Conservation (phyloP, 2,797 vertebrate species). For the Tiaroga cobitis region DNA sequence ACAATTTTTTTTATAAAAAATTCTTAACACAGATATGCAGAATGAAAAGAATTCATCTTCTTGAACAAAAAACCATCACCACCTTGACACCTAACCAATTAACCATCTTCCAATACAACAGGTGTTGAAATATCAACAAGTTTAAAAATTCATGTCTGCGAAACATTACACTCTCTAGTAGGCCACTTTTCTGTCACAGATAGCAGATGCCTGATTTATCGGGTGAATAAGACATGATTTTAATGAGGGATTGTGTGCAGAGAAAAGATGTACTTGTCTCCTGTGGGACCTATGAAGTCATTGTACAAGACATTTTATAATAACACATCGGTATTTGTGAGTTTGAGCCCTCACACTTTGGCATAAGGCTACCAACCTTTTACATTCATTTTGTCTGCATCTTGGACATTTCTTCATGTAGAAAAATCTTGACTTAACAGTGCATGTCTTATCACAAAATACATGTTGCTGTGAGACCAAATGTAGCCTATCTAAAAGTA, state of each 20-base stretch:
- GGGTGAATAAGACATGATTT: slow-evolving; percentile 28
- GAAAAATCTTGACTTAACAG: not conserved
- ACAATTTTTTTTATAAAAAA: slow-evolving; percentile 60
- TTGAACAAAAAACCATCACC: slow-evolving; percentile 81
- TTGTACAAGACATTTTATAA: slow-evolving; percentile 13
- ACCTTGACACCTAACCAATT: slow-evolving; percentile 67
- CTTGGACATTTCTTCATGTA: not conserved
- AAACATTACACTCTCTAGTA: slow-evolving; percentile 24
- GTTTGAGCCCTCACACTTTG: not conserved
- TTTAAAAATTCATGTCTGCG: not conserved
- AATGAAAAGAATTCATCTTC: slow-evolving; percentile 77
- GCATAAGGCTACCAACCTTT: slow-evolving; percentile 10
- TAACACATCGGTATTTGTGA: not conserved
- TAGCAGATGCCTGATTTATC: slow-evolving; percentile 32
- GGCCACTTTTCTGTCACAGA: slow-evolving; percentile 13
- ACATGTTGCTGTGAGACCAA: not conserved
- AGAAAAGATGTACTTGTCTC: slow-evolving; percentile 35
- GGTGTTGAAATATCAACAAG: slow-evolving; percentile 28
- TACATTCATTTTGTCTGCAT: slow-evolving; percentile 10
- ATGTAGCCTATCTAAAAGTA: not conserved
- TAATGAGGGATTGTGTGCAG: slow-evolving; percentile 38
- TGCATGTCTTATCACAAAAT: not conserved
- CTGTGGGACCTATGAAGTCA: slow-evolving; percentile 38
- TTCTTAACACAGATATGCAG: slow-evolving; percentile 83
- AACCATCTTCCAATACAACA: slow-evolving; percentile 4